phyloP scores from a whole-genome alignment of 2,888 invertebrate genomes.

The Eilema sororculum region DNA sequence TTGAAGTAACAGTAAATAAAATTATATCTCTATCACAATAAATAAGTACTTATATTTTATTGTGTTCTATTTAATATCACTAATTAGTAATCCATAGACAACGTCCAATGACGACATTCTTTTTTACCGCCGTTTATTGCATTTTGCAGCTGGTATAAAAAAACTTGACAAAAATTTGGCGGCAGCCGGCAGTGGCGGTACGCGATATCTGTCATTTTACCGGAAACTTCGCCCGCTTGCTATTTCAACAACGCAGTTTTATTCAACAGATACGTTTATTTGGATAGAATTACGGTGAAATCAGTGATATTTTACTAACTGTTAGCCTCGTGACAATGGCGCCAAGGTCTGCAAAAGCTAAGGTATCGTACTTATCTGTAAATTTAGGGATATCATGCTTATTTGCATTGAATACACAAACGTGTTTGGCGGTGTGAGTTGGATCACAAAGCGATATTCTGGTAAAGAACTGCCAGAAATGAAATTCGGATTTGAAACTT shows the following conservation, averaged over 20 bases:
- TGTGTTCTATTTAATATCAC: too few relatives aligned
- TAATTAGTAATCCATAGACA: slow-evolving; percentile 9
- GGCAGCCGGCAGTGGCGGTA: slow-evolving; percentile 58
- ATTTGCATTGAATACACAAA: slow-evolving; percentile 49
- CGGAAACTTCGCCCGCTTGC: slow-evolving; percentile 75
- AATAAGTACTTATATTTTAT: too few relatives aligned
- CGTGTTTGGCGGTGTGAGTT: slow-evolving; percentile 58
- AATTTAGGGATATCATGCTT: slow-evolving; percentile 33
- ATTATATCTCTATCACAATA: too few relatives aligned
- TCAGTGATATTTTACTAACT: slow-evolving; percentile 35
- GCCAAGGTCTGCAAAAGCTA: slow-evolving; percentile 75
- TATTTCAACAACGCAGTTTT: slow-evolving; percentile 46
- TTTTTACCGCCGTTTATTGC: slow-evolving; percentile 16
- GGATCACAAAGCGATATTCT: background rate
- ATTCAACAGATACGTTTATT: slow-evolving; percentile 36
- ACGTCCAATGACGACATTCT: background rate
- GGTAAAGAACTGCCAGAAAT: background rate
- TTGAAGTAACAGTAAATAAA: too few relatives aligned
- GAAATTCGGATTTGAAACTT: background rate
- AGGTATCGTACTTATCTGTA: slow-evolving; percentile 63
- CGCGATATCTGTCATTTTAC: slow-evolving; percentile 74
- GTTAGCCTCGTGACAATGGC: slow-evolving; percentile 69
- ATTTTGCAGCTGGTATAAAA: slow-evolving; percentile 30
- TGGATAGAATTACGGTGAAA: slow-evolving; percentile 35
- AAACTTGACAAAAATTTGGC: slow-evolving; percentile 63